A percentile compares a stretch with the other conserved stretches of the same genome.
phyloP scores from a whole-genome alignment of 2,888 invertebrate genomes.

The Melinaea menophilus region DNA sequence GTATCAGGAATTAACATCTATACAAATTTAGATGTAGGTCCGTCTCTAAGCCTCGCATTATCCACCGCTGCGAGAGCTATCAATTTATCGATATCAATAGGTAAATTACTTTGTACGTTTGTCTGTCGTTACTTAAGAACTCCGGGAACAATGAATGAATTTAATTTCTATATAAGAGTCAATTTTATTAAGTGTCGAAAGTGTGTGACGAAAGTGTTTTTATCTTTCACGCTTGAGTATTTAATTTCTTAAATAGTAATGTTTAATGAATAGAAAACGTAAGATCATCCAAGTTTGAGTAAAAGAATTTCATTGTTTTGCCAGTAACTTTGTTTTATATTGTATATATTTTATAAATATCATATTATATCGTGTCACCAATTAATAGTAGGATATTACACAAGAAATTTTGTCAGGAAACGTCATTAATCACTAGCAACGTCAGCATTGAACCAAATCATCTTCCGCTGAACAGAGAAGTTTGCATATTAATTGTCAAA shows the following conservation, averaged over 20 bases:
- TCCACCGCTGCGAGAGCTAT: conserved; percentile 33
- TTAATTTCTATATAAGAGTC: conserved; percentile 13
- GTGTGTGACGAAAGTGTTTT: background rate
- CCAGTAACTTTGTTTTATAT: background rate
- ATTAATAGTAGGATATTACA: background rate
- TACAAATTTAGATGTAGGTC: conserved; percentile 34
- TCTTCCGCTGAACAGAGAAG: conserved; percentile 48
- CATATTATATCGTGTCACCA: conserved; percentile 1
- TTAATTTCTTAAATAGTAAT: too few relatives aligned
- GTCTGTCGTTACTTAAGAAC: conserved; percentile 24
- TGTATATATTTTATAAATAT: conserved; percentile 1
- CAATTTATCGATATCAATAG: conserved; percentile 34
- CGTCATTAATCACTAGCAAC: conserved; percentile 41
- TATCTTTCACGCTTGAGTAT: too few relatives aligned
- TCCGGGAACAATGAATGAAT: conserved; percentile 25
- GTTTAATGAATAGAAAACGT: too few relatives aligned
- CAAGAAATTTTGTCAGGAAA: conserved; percentile 18
- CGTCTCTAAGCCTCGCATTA: conserved; percentile 30
- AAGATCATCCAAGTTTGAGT: too few relatives aligned
- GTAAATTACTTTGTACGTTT: conserved; percentile 35
- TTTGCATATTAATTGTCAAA: conserved; percentile 55
- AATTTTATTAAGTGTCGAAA: conserved; percentile 1
- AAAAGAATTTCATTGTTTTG: background rate
- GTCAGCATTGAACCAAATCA: conserved; percentile 41
- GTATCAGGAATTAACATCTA: conserved; percentile 41